phyloP scores from a whole-genome alignment of 2,113 vertebrate species.

The Cricetomys ansorgei region DNA sequence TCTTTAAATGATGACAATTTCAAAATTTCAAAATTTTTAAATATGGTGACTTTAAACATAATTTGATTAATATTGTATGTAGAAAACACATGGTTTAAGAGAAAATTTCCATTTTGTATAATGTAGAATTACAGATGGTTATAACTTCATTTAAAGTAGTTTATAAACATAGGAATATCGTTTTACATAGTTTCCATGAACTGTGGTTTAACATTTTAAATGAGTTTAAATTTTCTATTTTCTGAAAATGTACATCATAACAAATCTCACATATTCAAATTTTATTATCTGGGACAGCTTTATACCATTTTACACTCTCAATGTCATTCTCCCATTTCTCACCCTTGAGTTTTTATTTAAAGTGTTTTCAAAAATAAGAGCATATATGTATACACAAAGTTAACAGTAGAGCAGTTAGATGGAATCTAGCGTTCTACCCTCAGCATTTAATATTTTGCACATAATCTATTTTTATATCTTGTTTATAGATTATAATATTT shows the following conservation, averaged over 20 bases:
- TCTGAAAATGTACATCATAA: not conserved
- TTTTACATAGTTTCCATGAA: not conserved
- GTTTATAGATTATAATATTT: no score
- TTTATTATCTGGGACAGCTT: not conserved
- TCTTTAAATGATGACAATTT: not conserved
- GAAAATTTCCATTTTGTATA: not conserved
- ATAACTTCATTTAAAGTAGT: not conserved
- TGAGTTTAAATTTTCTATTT: not conserved
- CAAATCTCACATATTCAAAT: not conserved
- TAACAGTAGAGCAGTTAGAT: not conserved
- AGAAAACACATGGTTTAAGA: not conserved
- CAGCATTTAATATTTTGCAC: not conserved
- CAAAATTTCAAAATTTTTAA: not conserved
- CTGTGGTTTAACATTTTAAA: not conserved
- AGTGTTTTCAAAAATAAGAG: not conserved
- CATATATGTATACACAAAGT: not conserved
- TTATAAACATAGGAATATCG: not conserved
- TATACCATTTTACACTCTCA: not conserved
- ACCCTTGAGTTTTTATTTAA: not conserved
- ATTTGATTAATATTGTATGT: not conserved
- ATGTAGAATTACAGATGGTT: not conserved
- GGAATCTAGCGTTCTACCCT: not conserved
- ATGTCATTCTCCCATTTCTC: not conserved
- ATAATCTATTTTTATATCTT: not conserved
- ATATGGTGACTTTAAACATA: not conserved